Evolutionary conservation across 2,113 vertebrate species (phyloP).

Genomic region (Scatophagus argus): DNA sequence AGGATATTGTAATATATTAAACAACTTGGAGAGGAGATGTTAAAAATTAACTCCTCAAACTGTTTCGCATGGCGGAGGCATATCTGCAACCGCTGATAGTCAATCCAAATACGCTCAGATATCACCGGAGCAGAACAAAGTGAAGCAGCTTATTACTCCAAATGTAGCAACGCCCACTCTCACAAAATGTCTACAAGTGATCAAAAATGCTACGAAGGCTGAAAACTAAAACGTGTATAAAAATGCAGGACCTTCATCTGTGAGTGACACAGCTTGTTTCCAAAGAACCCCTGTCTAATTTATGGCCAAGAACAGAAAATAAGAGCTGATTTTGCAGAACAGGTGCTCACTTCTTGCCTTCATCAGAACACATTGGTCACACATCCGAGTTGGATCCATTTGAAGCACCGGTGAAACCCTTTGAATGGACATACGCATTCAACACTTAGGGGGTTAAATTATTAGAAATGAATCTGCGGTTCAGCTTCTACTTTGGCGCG

Average conservation of each 20-base stretch:
- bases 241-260: background rate
- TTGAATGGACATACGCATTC: background rate
- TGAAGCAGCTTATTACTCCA: background rate
- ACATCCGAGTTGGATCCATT: background rate
- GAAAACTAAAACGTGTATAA: background rate
- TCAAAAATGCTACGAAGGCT: background rate
- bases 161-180: background rate
- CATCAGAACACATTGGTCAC: background rate
- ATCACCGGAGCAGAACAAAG: background rate
- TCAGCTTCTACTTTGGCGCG: background rate
- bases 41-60: conserved; percentile 47
- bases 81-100: conserved; percentile 8
- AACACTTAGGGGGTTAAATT: background rate
- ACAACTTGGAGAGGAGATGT: conserved; percentile 9
- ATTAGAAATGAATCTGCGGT: background rate
- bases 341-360: background rate
- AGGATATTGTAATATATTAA: conserved; percentile 37
- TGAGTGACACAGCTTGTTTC: background rate
- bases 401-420: background rate
- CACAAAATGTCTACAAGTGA: background rate
- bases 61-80: background rate
- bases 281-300: background rate
- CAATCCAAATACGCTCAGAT: conserved; percentile 8
- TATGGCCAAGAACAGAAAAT: background rate
- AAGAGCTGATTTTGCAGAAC: background rate